Evolutionary conservation across 2,797 vertebrate species (phyloP).

Genomic region (Melanitta fusca): DNA sequence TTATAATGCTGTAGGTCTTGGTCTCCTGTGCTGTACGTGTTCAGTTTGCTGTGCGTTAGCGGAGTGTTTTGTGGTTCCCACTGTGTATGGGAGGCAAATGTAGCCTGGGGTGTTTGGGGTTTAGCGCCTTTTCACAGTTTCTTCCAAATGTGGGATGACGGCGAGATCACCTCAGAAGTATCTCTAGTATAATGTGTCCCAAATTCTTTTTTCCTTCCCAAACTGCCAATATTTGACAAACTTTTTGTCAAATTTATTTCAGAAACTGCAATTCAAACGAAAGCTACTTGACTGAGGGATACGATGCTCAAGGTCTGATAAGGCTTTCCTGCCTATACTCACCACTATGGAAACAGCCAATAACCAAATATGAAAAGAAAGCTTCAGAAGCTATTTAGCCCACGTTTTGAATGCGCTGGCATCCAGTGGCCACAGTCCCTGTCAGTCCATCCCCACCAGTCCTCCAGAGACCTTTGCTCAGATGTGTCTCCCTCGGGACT

Average conservation of each 20-base stretch:
- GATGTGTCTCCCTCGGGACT: neutral
- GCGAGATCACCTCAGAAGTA: neutral
- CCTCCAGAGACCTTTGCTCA: neutral
- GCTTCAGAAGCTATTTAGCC: conserved; percentile 22
- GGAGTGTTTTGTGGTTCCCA: neutral
- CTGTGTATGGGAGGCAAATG: neutral
- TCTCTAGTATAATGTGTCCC: neutral
- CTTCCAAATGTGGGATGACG: neutral
- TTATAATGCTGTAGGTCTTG: neutral
- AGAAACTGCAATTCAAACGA: neutral
- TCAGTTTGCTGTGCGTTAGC: accelerated
- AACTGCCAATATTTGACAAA: neutral
- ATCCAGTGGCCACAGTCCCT: neutral
- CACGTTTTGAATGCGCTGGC: neutral
- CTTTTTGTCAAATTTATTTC: neutral
- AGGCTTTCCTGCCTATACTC: neutral
- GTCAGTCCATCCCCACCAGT: neutral
- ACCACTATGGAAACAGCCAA: neutral
- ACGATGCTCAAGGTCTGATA: neutral
- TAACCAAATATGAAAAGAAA: neutral
- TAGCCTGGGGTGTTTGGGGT: neutral
- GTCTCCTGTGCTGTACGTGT: neutral
- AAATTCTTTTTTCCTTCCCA: neutral
- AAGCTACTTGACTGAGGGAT: neutral
- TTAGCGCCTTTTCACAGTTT: neutral